Evolutionary conservation across 2,797 vertebrate species (phyloP).

Genomic region (Varecia variegata): DNA sequence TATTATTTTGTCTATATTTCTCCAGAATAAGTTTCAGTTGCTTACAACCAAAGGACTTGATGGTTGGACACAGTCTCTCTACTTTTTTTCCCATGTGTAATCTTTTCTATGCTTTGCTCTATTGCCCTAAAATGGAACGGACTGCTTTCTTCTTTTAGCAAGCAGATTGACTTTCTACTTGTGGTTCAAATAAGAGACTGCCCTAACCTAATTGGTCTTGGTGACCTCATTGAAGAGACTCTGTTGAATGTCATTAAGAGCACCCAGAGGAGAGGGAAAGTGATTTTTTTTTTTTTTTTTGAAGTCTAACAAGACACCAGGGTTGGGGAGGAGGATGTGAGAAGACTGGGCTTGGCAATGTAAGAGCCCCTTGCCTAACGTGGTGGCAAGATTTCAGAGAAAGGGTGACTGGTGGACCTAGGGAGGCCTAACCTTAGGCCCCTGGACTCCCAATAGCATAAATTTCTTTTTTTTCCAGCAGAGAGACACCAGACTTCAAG

Average conservation of each 20-base stretch:
- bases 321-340: not conserved
- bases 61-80: not conserved
- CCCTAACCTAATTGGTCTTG: not conserved
- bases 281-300: not conserved
- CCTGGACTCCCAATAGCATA: not conserved
- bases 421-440: not conserved
- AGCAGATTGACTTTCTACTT: not conserved
- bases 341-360: not conserved
- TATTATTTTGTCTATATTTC: not conserved
- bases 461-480: not conserved
- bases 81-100: not conserved
- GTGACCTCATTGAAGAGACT: not conserved
- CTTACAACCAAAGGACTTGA: not conserved
- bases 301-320: not conserved
- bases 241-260: not conserved
- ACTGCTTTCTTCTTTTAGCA: not conserved
- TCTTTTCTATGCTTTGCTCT: not conserved
- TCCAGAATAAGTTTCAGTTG: slow-evolving; percentile 6
- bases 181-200: not conserved
- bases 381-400: not conserved
- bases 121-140: not conserved
- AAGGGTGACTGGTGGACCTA: not conserved
- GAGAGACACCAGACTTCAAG: not conserved
- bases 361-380: not conserved
- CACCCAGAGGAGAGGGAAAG: not conserved